Conservation (phyloP, 2,797 vertebrate species). For the Amphiprion clarkii region DNA sequence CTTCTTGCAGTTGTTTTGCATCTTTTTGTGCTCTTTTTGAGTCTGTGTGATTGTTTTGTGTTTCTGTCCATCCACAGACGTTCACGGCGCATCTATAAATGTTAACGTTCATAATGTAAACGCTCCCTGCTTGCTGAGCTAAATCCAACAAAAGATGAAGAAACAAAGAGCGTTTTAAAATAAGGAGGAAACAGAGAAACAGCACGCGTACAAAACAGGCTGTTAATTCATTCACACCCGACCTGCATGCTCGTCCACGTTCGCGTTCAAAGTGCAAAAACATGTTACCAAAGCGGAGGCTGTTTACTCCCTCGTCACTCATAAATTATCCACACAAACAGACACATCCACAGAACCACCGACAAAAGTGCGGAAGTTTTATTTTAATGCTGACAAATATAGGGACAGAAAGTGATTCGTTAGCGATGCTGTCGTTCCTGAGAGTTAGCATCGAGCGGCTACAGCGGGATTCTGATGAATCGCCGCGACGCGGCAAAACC, state of each 20-base stretch:
- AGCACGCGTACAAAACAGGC: not conserved
- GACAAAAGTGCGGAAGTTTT: not conserved
- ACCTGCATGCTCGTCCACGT: not conserved
- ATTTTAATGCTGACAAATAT: not conserved
- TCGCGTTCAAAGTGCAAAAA: conserved; percentile 69
- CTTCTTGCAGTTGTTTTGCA: no score
- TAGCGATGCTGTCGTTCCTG: not conserved
- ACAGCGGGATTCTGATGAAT: not conserved
- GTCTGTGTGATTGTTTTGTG: no score
- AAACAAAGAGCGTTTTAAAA: not conserved
- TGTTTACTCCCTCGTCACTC: conserved; percentile 64
- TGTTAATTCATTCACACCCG: conserved; percentile 40
- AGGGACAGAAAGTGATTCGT: not conserved
- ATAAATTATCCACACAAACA: conserved; percentile 67
- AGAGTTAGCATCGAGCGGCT: not conserved
- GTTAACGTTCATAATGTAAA: no score
- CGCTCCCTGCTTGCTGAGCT: no score
- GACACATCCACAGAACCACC: conserved; percentile 1
- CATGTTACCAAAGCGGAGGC: conserved; percentile 63
- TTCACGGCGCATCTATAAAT: no score
- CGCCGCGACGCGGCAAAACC: no score
- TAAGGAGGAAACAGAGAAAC: not conserved
- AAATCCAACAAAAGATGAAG: not conserved
- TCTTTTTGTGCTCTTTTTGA: no score
- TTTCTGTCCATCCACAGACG: no score